These are phyloP conservation scores for Urocynchramus pylzowi DNA, from an alignment of 2,113 vertebrate species.

Conservation along the genomic window DNA sequence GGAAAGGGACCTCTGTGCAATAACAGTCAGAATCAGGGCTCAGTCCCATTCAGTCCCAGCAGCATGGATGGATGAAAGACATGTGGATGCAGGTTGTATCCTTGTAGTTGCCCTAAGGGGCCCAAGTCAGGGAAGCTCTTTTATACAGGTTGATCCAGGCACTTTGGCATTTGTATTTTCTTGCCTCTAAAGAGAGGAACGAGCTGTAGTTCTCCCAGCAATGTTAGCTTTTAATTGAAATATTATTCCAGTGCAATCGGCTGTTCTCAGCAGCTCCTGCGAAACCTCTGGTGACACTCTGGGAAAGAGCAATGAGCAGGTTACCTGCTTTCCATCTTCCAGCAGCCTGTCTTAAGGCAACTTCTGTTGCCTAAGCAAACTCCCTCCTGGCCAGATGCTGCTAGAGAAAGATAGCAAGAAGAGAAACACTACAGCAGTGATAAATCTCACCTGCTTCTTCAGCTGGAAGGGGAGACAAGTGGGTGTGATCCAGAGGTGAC, in stretches of 20 bases:
- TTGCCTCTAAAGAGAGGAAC: background rate
- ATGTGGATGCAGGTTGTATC: background rate
- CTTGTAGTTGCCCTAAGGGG: background rate
- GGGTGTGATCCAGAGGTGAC: background rate
- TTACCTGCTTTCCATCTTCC: background rate
- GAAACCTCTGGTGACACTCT: background rate
- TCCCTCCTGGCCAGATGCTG: background rate
- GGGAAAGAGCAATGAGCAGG: background rate
- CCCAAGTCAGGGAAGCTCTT: background rate
- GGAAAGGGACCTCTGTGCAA: conserved; percentile 30
- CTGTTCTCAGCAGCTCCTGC: background rate
- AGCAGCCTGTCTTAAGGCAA: background rate
- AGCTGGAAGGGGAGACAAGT: background rate
- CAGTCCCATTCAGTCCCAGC: background rate
- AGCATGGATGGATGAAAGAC: background rate
- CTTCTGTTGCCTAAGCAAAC: background rate
- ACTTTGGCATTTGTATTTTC: background rate
- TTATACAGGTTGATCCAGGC: background rate
- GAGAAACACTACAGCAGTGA: background rate
- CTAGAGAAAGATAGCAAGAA: background rate
- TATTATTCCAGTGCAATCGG: background rate
- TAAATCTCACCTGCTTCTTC: background rate
- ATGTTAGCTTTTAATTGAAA: background rate
- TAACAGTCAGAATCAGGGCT: conserved; percentile 5
- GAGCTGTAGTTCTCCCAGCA: background rate